phyloP scores from a whole-genome alignment of 2,113 vertebrate species.

The Hippocampus mohnikei region DNA sequence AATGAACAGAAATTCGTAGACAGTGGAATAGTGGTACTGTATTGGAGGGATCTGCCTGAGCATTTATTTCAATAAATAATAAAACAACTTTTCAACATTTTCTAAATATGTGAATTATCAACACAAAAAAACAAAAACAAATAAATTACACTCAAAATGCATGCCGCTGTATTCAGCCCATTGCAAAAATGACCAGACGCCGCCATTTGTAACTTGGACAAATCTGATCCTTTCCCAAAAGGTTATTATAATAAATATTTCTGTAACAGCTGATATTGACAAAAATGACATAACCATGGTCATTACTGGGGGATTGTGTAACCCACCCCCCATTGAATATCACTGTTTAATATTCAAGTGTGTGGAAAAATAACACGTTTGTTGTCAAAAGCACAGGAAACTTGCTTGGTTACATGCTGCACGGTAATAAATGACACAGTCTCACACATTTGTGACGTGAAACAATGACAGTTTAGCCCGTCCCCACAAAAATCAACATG shows the following conservation, averaged over 20 bases:
- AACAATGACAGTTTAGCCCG: neutral
- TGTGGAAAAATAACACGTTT: neutral
- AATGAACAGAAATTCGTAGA: conserved; percentile 83
- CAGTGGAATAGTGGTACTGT: conserved; percentile 76
- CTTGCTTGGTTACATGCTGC: neutral
- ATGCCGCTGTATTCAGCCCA: conserved; percentile 30
- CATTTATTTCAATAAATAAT: conserved; percentile 68
- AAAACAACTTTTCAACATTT: conserved; percentile 62
- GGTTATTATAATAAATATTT: conserved; percentile 14
- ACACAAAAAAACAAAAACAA: conserved; percentile 9
- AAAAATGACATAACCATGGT: neutral
- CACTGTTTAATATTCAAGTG: conserved; percentile 15
- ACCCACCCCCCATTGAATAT: conserved; percentile 23
- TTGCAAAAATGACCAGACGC: conserved; percentile 9
- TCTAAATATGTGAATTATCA: conserved; percentile 38
- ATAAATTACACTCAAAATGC: conserved; percentile 9
- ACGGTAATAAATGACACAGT: neutral
- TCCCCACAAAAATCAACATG: neutral
- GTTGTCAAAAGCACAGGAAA: neutral
- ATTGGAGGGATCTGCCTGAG: conserved; percentile 83
- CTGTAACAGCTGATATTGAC: neutral
- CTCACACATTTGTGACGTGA: neutral
- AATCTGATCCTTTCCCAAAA: conserved; percentile 10
- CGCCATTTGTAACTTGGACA: conserved; percentile 10
- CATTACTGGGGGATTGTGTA: conserved; percentile 2